Conservation (phyloP, 2,113 vertebrate species). For the Leptodactylus fuscus region DNA sequence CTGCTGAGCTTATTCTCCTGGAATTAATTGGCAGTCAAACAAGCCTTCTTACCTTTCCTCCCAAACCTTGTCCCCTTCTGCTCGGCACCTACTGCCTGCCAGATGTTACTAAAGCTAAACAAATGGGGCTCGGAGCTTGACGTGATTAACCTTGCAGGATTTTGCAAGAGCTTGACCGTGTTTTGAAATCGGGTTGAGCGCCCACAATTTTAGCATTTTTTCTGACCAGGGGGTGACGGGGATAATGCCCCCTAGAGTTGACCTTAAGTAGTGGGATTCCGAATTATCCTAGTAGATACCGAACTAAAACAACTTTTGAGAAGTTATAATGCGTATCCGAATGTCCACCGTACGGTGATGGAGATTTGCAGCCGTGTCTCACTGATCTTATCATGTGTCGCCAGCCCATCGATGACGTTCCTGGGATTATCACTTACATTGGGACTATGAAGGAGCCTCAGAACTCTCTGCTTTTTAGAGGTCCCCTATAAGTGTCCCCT, state of each 20-base stretch:
- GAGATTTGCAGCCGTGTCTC: too few species aligned
- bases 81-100: conserved; percentile 47
- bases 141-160: conserved; percentile 42
- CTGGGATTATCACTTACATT: too few species aligned
- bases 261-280: not conserved
- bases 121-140: conserved; percentile 28
- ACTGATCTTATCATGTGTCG: not conserved
- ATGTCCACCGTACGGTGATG: too few species aligned
- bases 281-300: not conserved
- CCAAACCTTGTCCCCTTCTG: conserved; percentile 3
- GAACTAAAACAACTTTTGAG: too few species aligned
- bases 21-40: conserved; percentile 53
- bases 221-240: not conserved
- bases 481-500: not conserved
- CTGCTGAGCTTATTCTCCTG: conserved; percentile 44
- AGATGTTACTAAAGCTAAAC: conserved; percentile 44
- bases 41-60: conserved; percentile 52
- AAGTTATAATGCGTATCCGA: too few species aligned
- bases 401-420: too few species aligned
- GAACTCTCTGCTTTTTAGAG: not conserved
- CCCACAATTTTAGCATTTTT: conserved; percentile 18
- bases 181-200: conserved; percentile 11
- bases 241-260: not conserved
- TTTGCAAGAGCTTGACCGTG: conserved; percentile 34
- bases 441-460: not conserved